These are phyloP conservation scores for Python bivittatus DNA, from an alignment of 2,113 vertebrate genomes.

Conservation along the genomic window DNA sequence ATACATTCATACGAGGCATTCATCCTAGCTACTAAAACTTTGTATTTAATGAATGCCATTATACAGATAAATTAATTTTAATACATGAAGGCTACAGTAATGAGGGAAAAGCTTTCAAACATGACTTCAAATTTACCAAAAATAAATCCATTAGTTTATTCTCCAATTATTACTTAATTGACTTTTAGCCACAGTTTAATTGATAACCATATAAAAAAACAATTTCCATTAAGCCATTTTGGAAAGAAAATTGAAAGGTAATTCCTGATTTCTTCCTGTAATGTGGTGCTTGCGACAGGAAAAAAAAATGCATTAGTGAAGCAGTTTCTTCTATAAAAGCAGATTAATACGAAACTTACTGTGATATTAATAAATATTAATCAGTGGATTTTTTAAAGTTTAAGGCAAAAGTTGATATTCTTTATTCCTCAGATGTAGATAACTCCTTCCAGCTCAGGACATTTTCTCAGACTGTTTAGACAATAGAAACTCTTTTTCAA, in stretches of 20 bases:
- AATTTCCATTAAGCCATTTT: conserved; percentile 52
- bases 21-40: conserved; percentile 45
- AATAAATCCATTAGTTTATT: conserved; percentile 62
- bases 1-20: conserved; percentile 39
- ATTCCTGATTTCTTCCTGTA: conserved; percentile 33
- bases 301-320: neutral
- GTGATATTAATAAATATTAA: neutral
- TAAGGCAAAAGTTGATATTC: neutral
- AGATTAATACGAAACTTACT: conserved; percentile 6
- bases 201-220: conserved; percentile 50
- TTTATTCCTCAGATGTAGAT: neutral
- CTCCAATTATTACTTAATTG: conserved; percentile 62
- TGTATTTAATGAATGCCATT: conserved; percentile 57
- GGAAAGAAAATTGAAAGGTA: conserved; percentile 53
- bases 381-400: neutral
- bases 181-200: conserved; percentile 56
- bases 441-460: neutral
- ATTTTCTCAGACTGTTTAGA: neutral
- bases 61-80: conserved; percentile 64
- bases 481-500: neutral
- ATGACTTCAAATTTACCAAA: conserved; percentile 55
- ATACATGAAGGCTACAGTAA: conserved; percentile 57
- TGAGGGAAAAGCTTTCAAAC: conserved; percentile 53
- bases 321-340: neutral
- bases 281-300: conserved; percentile 20